phyloP scores from a whole-genome alignment of 2,113 vertebrate genomes.

The Eubucco bourcierii region DNA sequence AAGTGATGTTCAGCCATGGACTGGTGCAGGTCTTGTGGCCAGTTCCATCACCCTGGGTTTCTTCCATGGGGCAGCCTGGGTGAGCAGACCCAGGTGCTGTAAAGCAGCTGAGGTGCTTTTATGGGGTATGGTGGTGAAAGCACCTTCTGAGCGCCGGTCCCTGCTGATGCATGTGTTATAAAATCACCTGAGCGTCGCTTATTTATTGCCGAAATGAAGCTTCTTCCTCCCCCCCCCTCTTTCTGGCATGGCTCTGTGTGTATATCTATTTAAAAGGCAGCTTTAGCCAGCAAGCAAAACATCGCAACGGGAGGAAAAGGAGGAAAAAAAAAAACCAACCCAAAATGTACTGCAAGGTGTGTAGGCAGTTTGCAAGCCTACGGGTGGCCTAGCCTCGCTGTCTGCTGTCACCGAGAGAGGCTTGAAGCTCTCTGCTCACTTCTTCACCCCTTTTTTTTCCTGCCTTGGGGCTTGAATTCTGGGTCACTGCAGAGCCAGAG shows the following conservation, averaged over 20 bases:
- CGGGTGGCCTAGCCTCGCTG: slow-evolving; percentile 40
- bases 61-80: neutral
- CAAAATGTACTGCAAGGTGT: neutral
- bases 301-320: neutral
- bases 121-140: neutral
- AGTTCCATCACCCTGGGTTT: neutral
- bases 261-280: accelerated
- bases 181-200: neutral
- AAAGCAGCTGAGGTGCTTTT: neutral
- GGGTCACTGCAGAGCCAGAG: neutral
- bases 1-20: neutral
- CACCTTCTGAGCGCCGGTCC: neutral
- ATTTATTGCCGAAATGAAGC: neutral
- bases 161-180: neutral
- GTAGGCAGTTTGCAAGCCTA: slow-evolving; percentile 16
- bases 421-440: neutral
- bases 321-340: neutral
- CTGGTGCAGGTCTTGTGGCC: accelerated
- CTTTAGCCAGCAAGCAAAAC: neutral
- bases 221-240: neutral
- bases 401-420: neutral
- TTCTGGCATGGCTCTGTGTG: accelerated
- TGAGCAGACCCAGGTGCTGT: neutral
- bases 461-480: neutral
- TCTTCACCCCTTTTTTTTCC: neutral